Conservation (phyloP, 2,797 vertebrate genomes). For the Aphelocoma californica region DNA sequence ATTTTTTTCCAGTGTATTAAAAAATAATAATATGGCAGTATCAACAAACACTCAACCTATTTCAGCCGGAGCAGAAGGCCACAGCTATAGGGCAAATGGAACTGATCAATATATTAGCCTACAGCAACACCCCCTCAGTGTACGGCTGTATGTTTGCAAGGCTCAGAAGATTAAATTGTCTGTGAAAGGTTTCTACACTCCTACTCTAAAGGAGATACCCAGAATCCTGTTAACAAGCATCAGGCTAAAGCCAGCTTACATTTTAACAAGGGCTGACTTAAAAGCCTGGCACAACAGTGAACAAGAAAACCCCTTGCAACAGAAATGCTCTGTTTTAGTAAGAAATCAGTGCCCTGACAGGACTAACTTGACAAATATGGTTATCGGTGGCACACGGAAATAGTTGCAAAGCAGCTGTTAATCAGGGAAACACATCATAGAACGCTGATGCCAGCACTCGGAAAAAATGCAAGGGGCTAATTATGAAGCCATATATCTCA, state of each 20-base stretch:
- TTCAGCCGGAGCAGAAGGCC: slow-evolving; percentile 62
- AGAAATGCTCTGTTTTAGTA: slow-evolving; percentile 74
- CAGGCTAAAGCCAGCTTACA: slow-evolving; percentile 63
- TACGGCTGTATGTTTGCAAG: neutral
- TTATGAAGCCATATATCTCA: slow-evolving; percentile 84
- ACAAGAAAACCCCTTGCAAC: slow-evolving; percentile 55
- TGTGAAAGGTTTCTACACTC: slow-evolving; percentile 68
- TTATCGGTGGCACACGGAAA: slow-evolving; percentile 79
- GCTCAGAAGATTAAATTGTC: slow-evolving; percentile 69
- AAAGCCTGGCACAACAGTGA: slow-evolving; percentile 49
- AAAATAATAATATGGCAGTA: slow-evolving; percentile 71
- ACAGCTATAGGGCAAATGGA: slow-evolving; percentile 58
- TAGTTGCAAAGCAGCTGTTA: slow-evolving; percentile 85
- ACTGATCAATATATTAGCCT: slow-evolving; percentile 43
- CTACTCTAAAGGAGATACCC: slow-evolving; percentile 65
- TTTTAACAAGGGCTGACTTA: slow-evolving; percentile 74
- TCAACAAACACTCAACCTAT: slow-evolving; percentile 69
- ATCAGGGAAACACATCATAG: slow-evolving; percentile 80
- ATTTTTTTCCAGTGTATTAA: slow-evolving; percentile 72
- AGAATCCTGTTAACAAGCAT: slow-evolving; percentile 72
- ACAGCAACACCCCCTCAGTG: slow-evolving; percentile 38
- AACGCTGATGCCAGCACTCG: slow-evolving; percentile 84
- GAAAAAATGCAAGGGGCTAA: slow-evolving; percentile 82
- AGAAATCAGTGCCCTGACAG: slow-evolving; percentile 80
- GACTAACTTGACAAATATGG: slow-evolving; percentile 80